Base-by-base conservation (phyloP, 2,888 invertebrate species). In the Salticus scenicus region DNA sequence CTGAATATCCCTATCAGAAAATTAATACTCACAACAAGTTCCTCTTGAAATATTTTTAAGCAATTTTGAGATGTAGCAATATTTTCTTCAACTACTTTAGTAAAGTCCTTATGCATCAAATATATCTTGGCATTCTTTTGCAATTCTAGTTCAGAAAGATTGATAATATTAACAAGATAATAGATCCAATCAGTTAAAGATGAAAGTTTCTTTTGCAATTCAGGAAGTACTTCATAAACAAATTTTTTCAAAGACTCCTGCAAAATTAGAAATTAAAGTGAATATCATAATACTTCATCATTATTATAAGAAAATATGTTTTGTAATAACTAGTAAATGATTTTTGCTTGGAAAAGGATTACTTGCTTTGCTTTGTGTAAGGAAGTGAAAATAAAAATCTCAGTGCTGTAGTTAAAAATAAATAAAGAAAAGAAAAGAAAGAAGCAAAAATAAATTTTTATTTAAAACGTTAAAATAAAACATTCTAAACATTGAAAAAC, bases 61-160 rank as follows among this genome's bases (percentile, higher is more conserved):
- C 51, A 57, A 27, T 41, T 74, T n/a, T 79, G 33, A 5, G 63
- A 47, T 27, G 51, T 24, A 24, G 20, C 1, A 17, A 64, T 63
- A 70, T 85, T 85, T 70, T 70, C 69, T 57, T 75, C 33, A 1
- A 86, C 57, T 57, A 86, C 30, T n/a, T 73, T 72, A n/a, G 75
- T 75, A 66, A 86, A 57, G 14, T 75, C 74, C 41, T 57, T 73
- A 41, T 86, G 86, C 86, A 79, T 63, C 12, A 20, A 24, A 31
- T 51, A 86, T 27, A 78, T 66, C 57, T 72, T 74, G 1, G 80
- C 80, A 57, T 86, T 33, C 8, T 71, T 76, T 76, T 66, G 33
- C 41, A 72, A 67, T 30, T 86, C 75, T 0, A 7, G 24, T 24
- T 57, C 12, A 1, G 75, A 24, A 31, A 86, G 71, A 28, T 79